These are phyloP conservation scores for Microlaimidae sp. DNA, from an alignment of 2,888 invertebrate genomes.

Conservation along the genomic window DNA sequence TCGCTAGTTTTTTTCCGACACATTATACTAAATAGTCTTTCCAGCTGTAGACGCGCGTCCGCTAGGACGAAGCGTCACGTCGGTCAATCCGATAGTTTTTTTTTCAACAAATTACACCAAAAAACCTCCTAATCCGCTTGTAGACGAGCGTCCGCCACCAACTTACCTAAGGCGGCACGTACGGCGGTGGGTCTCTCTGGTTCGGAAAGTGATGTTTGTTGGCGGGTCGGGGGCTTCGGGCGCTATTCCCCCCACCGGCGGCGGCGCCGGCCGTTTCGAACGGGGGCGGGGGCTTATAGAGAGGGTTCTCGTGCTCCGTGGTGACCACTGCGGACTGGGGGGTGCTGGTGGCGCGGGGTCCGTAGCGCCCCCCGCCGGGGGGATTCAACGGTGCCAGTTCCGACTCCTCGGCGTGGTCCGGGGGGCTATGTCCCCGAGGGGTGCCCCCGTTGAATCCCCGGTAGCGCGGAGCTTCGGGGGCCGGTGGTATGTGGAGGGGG, in stretches of 20 bases:
- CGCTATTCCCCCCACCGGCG: conserved; percentile 8
- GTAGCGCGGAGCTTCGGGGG: conserved; percentile 44
- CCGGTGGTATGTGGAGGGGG: conserved; percentile 63
- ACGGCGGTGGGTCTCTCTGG: conserved; percentile 75
- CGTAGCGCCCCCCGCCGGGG: conserved; percentile 28
- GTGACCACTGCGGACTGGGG: conserved; percentile 13
- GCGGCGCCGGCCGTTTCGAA: conserved; percentile 57
- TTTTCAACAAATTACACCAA: too few species aligned
- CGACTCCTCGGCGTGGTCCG: neutral
- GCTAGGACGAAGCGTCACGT: too few species aligned
- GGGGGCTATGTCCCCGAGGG: too few species aligned
- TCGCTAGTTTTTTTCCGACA: too few species aligned
- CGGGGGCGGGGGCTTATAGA: conserved; percentile 77
- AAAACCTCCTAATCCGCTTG: too few species aligned
- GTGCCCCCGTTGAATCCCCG: neutral
- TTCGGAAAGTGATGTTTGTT: conserved; percentile 75
- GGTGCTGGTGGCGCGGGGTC: conserved; percentile 17
- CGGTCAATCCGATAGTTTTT: too few species aligned
- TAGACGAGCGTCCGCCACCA: too few species aligned
- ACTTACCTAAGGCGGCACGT: conserved; percentile 95
- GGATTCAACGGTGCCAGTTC: conserved; percentile 22
- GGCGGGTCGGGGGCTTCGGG: conserved; percentile 47
- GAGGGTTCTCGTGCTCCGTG: conserved; percentile 44
- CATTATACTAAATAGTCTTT: too few species aligned
- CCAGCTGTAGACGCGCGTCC: too few species aligned